phyloP scores from a whole-genome alignment of 2,888 invertebrate genomes.

The Neocrepidodera transversa region DNA sequence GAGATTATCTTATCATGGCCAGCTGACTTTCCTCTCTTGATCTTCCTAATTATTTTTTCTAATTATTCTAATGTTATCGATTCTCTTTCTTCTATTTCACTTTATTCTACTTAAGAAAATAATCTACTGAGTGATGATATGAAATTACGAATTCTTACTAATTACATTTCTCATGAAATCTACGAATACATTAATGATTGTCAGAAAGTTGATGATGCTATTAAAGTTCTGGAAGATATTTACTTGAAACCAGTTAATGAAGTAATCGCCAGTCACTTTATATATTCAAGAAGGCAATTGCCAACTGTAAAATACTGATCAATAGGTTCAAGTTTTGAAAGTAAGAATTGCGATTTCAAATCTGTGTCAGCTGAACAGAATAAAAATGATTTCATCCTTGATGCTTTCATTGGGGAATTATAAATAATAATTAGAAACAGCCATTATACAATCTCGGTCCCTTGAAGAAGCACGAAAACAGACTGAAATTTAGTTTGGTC shows the following conservation, averaged over 20 bases:
- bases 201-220: background rate
- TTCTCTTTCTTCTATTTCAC: too few species aligned
- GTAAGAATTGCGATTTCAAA: too few species aligned
- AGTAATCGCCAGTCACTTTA: background rate
- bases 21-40: too few species aligned
- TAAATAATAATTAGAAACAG: background rate
- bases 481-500: too few species aligned
- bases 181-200: conserved; percentile 1
- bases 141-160: background rate
- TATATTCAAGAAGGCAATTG: background rate
- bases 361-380: too few species aligned
- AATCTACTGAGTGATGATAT: background rate
- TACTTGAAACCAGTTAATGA: background rate
- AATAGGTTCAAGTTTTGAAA: background rate
- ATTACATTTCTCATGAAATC: background rate
- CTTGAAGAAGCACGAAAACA: too few species aligned
- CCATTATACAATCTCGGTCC: background rate
- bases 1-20: too few species aligned
- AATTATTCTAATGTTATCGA: too few species aligned
- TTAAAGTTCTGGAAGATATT: background rate
- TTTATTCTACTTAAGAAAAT: too few species aligned
- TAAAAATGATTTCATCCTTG: too few species aligned
- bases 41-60: too few species aligned
- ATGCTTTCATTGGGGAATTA: too few species aligned
- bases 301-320: background rate